Evolutionary conservation across 2,888 invertebrate species (phyloP).

Genomic region (Venusia cambrica): DNA sequence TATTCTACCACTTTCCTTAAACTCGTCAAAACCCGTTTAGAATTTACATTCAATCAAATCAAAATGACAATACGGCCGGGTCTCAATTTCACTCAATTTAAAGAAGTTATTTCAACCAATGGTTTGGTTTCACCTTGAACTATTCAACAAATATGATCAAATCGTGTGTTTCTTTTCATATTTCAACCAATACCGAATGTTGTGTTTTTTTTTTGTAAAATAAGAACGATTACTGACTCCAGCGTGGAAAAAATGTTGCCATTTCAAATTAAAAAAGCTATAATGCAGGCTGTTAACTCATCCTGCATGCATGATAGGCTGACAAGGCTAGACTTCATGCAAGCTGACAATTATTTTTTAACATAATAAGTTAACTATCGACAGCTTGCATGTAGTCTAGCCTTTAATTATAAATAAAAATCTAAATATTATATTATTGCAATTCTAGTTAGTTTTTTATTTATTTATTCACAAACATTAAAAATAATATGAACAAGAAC

Average conservation of each 20-base stretch:
- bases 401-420: too few relatives aligned
- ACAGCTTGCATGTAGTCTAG: too few relatives aligned
- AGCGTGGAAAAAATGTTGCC: slow-evolving; percentile 11
- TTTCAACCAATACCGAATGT: slow-evolving; percentile 4
- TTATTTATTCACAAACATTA: too few relatives aligned
- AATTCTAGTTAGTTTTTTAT: too few relatives aligned
- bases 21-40: slow-evolving; percentile 31
- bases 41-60: slow-evolving; percentile 9
- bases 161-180: not conserved
- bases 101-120: not conserved
- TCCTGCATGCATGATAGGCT: not conserved
- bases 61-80: slow-evolving; percentile 13
- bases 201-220: too few relatives aligned
- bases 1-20: slow-evolving; percentile 9
- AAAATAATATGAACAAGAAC: too few relatives aligned
- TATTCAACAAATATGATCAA: not conserved
- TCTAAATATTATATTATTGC: too few relatives aligned
- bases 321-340: not conserved
- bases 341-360: not conserved
- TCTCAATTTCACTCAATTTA: not conserved
- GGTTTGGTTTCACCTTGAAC: not conserved
- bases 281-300: too few relatives aligned
- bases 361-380: too few relatives aligned
- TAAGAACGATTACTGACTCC: too few relatives aligned
- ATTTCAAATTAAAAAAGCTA: not conserved